phyloP scores from a whole-genome alignment of 2,113 vertebrate genomes.

The Aix galericulata region DNA sequence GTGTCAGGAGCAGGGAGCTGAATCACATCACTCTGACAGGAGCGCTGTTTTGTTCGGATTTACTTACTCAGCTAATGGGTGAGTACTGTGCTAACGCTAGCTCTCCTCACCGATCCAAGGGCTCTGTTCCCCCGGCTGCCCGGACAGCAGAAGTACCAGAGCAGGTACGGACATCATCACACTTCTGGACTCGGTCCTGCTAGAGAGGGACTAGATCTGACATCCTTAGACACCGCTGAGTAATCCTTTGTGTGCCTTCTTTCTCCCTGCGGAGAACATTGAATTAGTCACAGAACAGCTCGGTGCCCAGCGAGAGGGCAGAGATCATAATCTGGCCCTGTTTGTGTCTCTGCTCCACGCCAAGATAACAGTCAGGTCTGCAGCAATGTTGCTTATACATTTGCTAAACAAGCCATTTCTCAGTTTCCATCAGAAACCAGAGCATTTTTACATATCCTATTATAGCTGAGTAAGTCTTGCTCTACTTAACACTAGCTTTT shows the following conservation, averaged over 20 bases:
- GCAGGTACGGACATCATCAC: not conserved
- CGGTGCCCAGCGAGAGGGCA: not conserved
- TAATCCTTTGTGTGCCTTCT: not conserved
- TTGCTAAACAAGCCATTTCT: conserved; percentile 54
- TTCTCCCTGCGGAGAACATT: not conserved
- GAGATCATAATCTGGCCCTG: conserved; percentile 31
- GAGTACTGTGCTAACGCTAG: not conserved
- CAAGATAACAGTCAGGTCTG: conserved; percentile 9
- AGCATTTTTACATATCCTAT: conserved; percentile 61
- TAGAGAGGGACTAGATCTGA: not conserved
- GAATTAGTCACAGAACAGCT: conserved; percentile 4
- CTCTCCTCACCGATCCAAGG: not conserved
- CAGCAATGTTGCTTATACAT: conserved; percentile 41
- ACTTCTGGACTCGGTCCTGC: not conserved
- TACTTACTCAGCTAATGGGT: not conserved
- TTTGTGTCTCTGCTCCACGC: not conserved
- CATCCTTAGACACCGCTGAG: not conserved
- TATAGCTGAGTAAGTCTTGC: conserved; percentile 50
- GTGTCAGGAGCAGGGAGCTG: not conserved
- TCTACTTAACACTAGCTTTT: conserved; percentile 48
- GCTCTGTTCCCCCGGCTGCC: not conserved
- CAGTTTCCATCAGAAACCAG: conserved; percentile 53
- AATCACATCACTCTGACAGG: conserved; percentile 9
- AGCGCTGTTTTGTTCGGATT: not conserved
- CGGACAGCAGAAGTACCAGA: not conserved